Evolutionary conservation across 2,888 invertebrate genomes (phyloP).

Genomic region (Perizoma affinitatum): DNA sequence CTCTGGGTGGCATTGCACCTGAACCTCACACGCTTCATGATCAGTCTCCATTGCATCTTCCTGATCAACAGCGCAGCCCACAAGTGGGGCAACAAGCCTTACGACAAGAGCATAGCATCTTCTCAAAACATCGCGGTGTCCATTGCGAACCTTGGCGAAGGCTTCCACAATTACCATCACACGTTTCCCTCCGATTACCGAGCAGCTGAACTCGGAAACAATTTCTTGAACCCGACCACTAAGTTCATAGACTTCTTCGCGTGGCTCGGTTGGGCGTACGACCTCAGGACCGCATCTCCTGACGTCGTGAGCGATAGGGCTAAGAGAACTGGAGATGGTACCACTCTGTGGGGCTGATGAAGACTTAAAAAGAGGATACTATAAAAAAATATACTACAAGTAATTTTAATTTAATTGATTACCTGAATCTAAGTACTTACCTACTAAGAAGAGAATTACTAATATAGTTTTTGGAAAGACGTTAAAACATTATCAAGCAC

Average conservation of each 20-base stretch:
- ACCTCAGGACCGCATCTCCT: conserved; percentile 87
- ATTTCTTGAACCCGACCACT: conserved; percentile 89
- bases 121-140: conserved; percentile 52
- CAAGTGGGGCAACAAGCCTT: conserved; percentile 90
- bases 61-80: conserved; percentile 86
- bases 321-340: conserved; percentile 38
- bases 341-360: background rate
- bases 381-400: too few species aligned
- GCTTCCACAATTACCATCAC: too few species aligned
- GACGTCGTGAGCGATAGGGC: conserved; percentile 40
- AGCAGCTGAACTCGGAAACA: conserved; percentile 57
- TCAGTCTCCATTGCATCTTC: conserved; percentile 87
- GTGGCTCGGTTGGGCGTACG: conserved; percentile 88
- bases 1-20: conserved; percentile 70
- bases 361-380: too few species aligned
- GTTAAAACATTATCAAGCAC: too few species aligned
- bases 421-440: too few species aligned
- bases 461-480: too few species aligned
- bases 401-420: too few species aligned
- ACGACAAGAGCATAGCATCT: conserved; percentile 84
- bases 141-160: too few species aligned
- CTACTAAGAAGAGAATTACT: too few species aligned
- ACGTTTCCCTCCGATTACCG: too few species aligned
- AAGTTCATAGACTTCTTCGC: conserved; percentile 84
- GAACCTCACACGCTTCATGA: conserved; percentile 49